Evolutionary conservation across 2,113 vertebrate genomes (phyloP).

Genomic region (Cariama cristata): DNA sequence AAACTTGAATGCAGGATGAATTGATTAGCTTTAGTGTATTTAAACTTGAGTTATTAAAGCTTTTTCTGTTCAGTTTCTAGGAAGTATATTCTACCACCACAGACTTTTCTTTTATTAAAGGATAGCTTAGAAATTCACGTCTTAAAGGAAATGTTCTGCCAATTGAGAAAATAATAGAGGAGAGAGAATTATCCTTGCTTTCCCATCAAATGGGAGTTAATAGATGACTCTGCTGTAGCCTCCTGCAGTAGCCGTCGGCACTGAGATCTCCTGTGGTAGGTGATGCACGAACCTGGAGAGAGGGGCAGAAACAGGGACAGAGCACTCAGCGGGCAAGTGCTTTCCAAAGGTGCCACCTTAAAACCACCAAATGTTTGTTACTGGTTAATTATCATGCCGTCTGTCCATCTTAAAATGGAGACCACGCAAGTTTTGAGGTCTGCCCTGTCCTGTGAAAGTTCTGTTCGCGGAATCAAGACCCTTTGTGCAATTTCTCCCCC

Average conservation of each 20-base stretch:
- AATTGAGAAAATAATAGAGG: neutral
- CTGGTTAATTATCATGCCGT: neutral
- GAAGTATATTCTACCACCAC: neutral
- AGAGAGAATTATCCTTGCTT: neutral
- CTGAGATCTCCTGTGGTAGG: neutral
- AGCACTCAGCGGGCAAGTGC: neutral
- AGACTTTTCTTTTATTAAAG: neutral
- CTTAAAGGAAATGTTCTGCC: neutral
- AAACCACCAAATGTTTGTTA: neutral
- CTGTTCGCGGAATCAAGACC: neutral
- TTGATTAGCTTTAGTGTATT: constrained; percentile 70
- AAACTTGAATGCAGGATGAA: constrained; percentile 71
- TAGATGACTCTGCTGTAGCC: neutral
- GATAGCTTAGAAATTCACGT: constrained; percentile 10
- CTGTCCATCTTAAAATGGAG: neutral
- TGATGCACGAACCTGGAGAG: neutral
- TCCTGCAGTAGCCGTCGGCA: rapidly evolving
- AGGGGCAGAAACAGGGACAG: neutral
- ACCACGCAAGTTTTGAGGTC: neutral
- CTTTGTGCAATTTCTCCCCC: neutral
- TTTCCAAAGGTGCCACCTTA: neutral
- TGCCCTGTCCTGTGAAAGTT: neutral
- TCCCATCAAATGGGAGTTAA: neutral
- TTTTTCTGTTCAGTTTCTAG: constrained; percentile 22
- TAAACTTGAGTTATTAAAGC: constrained; percentile 64